Conservation (phyloP, 2,797 vertebrate species). For the Threskiornis aethiopicus region DNA sequence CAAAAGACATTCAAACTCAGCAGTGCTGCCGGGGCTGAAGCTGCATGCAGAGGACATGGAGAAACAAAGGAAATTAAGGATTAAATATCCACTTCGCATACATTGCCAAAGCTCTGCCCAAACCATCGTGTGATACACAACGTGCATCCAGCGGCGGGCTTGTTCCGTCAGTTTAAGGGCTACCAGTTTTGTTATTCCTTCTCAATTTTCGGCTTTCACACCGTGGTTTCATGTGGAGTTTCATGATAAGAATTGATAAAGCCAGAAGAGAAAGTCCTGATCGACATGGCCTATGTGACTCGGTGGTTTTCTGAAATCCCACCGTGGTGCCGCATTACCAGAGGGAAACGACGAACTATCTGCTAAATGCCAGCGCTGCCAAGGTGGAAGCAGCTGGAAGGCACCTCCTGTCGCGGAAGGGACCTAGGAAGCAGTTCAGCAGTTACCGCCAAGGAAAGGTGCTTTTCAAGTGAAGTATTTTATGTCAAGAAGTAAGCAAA, state of each 20-base stretch:
- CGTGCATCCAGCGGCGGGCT: rapidly evolving
- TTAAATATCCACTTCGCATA: neutral
- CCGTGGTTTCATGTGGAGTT: neutral
- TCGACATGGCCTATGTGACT: rapidly evolving
- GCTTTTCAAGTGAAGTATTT: neutral
- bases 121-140: neutral
- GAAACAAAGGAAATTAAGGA: neutral
- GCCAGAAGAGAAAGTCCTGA: neutral
- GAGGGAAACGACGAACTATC: rapidly evolving
- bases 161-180: neutral
- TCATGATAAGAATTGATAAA: neutral
- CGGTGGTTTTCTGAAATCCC: neutral
- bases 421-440: neutral
- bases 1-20: neutral
- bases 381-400: neutral
- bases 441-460: neutral
- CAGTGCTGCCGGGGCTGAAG: neutral
- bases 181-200: neutral
- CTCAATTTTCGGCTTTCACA: neutral
- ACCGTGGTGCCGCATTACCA: rapidly evolving
- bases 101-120: neutral
- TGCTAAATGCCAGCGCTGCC: neutral
- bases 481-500: neutral
- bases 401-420: neutral
- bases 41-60: neutral